Conservation (phyloP, 1,140 invertebrate genomes). For the Drosophila micromelanica region DNA sequence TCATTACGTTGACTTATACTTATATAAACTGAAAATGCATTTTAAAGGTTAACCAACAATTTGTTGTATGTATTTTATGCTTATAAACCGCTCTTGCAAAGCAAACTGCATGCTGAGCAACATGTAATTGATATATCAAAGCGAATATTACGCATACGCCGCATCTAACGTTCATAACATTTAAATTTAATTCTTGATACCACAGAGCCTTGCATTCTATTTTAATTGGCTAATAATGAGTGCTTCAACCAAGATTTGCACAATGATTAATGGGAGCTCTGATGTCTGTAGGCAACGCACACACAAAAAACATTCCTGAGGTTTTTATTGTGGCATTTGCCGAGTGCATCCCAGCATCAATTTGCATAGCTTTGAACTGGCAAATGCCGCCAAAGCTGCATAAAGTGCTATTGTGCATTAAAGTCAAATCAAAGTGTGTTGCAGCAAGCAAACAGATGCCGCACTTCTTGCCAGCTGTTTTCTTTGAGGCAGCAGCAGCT, state of each 20-base stretch:
- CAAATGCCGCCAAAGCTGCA: slow-evolving; percentile 48
- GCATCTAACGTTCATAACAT: not conserved
- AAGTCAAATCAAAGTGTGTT: slow-evolving; percentile 76
- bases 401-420: slow-evolving; percentile 77
- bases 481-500: slow-evolving; percentile 51
- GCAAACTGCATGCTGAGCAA: not conserved
- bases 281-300: not conserved
- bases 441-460: slow-evolving; percentile 42
- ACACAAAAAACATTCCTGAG: slow-evolving; percentile 32
- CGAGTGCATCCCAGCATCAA: slow-evolving; percentile 67
- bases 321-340: slow-evolving; percentile 42
- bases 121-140: slow-evolving; percentile 1
- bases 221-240: slow-evolving; percentile 65
- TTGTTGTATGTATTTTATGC: no score
- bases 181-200: slow-evolving; percentile 41
- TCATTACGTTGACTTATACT: slow-evolving; percentile 48
- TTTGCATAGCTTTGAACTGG: slow-evolving; percentile 55
- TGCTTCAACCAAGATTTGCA: slow-evolving; percentile 50
- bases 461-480: slow-evolving; percentile 49
- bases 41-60: no score
- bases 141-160: slow-evolving; percentile 20
- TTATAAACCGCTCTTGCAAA: not conserved
- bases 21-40: not conserved
- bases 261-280: slow-evolving; percentile 59
- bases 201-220: slow-evolving; percentile 46